Evolutionary conservation across 2,888 invertebrate genomes (phyloP), one percentile per base, ranked within the genome.

Genomic region (Mellilla xanthometata): DNA sequence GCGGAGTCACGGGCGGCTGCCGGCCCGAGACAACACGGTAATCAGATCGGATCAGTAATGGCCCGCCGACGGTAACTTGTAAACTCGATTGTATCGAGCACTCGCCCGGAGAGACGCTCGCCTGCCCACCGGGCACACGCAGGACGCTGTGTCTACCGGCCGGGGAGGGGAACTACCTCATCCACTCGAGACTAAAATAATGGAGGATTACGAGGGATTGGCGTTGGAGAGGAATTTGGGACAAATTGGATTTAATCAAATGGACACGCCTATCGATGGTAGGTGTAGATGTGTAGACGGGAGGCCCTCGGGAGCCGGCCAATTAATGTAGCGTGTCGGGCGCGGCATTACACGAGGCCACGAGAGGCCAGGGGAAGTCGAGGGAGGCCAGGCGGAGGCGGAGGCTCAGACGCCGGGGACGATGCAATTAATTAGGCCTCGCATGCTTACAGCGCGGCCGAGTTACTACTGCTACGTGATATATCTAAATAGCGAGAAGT

Each of bases 241-340:
- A 6, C 12, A 24, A 19, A 11, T 12, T 24, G 12, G 13, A 13
- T 13, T 24, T 10, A 4, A 26, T 24, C 7, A 26, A 26, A 13
- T 2, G 33, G 2, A 10, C 15, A 35, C 26, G 6, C 15, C 27
- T 3, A 13, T 10, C 9, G 9, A 26, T 29, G 9, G 6, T 8
- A 7, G 24, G 51, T 58, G 56, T 56, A 57, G 60, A 46, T 60
- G 59, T 60, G 65, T 52, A 45, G 56, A 60, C 56, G 64, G 59
- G 62, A 54, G 60, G 57, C 43, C 65, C 64, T 60, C 64, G 68
- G 67, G 72, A 62, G 56, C 58, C 58, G 71, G 75, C 74, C 78
- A 79, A 80, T 80, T 77, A 80, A 69, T 57, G 62, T 52, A 65
- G 65, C 67, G 68, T 70, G 78, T 76, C 72, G 68, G 60, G 54